These are phyloP conservation scores for Umimayanthus kanabou DNA, from an alignment of 92 coral and sea anemone genomes.

Conservation along the genomic window DNA sequence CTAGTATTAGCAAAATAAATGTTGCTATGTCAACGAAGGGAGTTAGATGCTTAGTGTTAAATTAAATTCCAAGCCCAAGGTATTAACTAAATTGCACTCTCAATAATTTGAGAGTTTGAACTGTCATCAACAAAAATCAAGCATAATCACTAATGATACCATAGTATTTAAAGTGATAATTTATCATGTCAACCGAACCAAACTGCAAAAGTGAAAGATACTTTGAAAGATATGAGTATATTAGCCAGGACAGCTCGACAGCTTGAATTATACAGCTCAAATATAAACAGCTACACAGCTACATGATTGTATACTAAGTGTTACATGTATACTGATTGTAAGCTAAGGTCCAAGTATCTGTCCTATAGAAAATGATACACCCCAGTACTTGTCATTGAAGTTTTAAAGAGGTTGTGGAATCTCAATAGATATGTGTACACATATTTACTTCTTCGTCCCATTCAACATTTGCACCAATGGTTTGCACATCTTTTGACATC, in stretches of 20 bases:
- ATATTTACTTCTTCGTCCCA: slow-evolving; percentile 37
- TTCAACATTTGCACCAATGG: neutral
- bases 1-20: too few species aligned
- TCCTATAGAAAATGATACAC: neutral
- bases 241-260: too few species aligned
- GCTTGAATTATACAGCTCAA: too few species aligned
- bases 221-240: too few species aligned
- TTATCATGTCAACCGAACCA: too few species aligned
- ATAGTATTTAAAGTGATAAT: too few species aligned
- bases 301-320: neutral
- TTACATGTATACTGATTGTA: neutral
- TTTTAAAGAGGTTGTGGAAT: neutral
- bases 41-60: neutral
- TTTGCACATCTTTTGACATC: slow-evolving; percentile 26
- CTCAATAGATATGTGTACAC: neutral
- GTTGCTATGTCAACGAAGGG: neutral
- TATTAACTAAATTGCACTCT: neutral
- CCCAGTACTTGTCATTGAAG: neutral
- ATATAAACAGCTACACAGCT: neutral
- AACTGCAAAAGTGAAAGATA: too few species aligned
- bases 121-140: too few species aligned
- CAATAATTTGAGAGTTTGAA: neutral
- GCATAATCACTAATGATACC: too few species aligned
- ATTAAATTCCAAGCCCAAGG: neutral
- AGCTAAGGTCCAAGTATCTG: neutral